These are phyloP conservation scores for Heterocephalus glaber DNA, from an alignment of 2,113 vertebrate genomes.

Conservation along the genomic window DNA sequence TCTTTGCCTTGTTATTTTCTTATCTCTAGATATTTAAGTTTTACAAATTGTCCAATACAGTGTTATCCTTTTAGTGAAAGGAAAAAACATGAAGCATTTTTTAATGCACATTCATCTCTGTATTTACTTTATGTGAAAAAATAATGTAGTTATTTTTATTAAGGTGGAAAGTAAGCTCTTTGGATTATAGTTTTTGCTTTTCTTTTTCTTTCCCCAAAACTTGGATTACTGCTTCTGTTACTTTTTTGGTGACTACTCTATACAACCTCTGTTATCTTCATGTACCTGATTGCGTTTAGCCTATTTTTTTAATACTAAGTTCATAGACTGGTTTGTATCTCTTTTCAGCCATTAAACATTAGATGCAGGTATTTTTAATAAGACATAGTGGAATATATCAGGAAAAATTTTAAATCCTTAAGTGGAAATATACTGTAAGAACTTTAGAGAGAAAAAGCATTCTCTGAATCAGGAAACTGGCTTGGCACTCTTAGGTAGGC, in stretches of 20 bases:
- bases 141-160: not conserved
- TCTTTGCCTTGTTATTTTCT: not conserved
- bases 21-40: not conserved
- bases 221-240: not conserved
- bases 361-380: not conserved
- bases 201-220: not conserved
- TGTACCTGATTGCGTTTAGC: not conserved
- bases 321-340: not conserved
- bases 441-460: not conserved
- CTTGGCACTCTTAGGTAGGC: not conserved
- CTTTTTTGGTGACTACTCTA: not conserved
- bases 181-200: not conserved
- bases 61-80: not conserved
- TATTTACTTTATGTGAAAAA: slow-evolving; percentile 4
- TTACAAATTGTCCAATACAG: not conserved
- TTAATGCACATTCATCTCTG: not conserved
- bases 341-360: not conserved
- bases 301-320: not conserved
- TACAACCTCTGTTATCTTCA: not conserved
- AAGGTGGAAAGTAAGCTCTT: not conserved
- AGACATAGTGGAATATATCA: not conserved
- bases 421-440: not conserved
- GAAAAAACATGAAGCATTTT: not conserved
- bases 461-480: not conserved
- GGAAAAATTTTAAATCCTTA: slow-evolving; percentile 36